Evolutionary conservation across 2,797 vertebrate species (phyloP), one percentile per base, ranked within the genome.

Genomic region (Balearica regulorum): DNA sequence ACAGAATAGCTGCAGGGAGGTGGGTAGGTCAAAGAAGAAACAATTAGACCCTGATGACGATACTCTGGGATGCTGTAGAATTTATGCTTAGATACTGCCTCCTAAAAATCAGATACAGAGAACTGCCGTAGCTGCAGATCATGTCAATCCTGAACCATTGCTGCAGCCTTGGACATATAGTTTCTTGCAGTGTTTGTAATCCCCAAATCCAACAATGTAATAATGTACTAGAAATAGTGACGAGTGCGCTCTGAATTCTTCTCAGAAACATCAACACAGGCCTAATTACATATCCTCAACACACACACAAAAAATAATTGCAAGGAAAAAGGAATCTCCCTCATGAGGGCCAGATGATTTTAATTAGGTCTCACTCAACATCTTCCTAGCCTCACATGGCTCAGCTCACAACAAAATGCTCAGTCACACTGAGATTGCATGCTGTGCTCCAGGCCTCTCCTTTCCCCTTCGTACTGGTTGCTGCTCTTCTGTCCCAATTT

Each of bases 361-460:
- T 96, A 96, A 95, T 96, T 95, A 93, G 81, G 92, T 90, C 90
- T 97, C 61, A 41, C 83, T 94, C 72, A 78, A 26, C 92, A 41
- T 33, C 65, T 35, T 69, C 46, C 84, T 69, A 1, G 26, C 31
- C 66, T 94, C 86, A 29, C 65, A 31, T 1, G 25, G 92, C 90
- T 91, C 90, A 68, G 90, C 62, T 87, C 83, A 25, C 37, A 12
- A 24, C 51, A 82, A 43, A 95, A 57, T 7, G 0, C 37, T 76
- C 1, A 5, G 37, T 76, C 70, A 57, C 55, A n/a, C 68, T 53
- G 68, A 57, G 71, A 39, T 19, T 12, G 28, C 87, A 39, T 0
- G 13, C 81, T 85, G 72, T 24, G 75, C 54, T 91, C 71, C 43
- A 51, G 54, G 69, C 55, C 35, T 37, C 44, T 44, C 37, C 81